Evolutionary conservation across 2,113 vertebrate species (phyloP), one percentile per base, ranked within the genome.

Genomic region (Plectropomus leopardus): DNA sequence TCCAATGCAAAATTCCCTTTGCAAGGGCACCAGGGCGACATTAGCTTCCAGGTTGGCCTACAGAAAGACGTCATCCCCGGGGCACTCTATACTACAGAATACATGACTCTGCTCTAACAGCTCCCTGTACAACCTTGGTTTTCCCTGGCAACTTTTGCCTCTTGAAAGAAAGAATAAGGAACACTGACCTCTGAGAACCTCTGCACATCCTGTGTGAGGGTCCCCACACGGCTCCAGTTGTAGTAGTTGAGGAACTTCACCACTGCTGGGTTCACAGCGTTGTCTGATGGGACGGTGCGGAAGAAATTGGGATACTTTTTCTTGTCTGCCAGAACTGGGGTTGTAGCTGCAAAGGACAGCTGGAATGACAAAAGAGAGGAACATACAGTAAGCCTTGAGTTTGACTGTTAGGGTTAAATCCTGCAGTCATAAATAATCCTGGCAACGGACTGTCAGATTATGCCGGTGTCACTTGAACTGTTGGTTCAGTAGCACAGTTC

Each of bases 241-340:
- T 96, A 99, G 91, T 93, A 94, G 91, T 96, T 98, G 51, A 99
- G 96, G 81, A 99, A 94, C 92, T 99, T 99, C 74, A 99, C 94
- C 78, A 99, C 98, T 50, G 98, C 98, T 1, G 98, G 98, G 81
- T 99, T 99, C 87, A 99, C 98, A 0, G 98, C 98, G 5, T 99
- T 99, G 93, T 99, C 98, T 14, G 98, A 99, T 0, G 98, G 98
- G 79, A 99, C 98, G 0, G 98, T 99, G 91, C 98, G 96, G 93
- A 99, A 99, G 96, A 99, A 99, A 91, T 99, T 98, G 53, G 98
- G 98, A 79, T 98, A 99, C 85, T 99, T 99, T 93, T 99, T 99
- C 95, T 97, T 99, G 94, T 99, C 98, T 3, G 97, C 98, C 91
- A 99, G 57, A 24, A 99, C 98, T 24, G 98, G 98, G 0, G 98